Evolutionary conservation across 92 coral and sea anemone species (phyloP).

Genomic region (Pocillopora grandis): DNA sequence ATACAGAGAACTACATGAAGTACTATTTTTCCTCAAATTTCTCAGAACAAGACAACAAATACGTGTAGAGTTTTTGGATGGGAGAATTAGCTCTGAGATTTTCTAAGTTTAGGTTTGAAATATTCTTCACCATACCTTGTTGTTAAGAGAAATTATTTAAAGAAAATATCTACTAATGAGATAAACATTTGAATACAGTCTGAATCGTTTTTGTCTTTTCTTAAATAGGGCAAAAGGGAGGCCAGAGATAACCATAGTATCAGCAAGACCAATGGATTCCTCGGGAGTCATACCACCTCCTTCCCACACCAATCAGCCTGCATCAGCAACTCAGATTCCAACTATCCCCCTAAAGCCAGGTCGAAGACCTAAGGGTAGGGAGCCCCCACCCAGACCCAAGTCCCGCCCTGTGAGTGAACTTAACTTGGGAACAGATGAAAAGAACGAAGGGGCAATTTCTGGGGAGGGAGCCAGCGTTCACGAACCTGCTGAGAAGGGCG

Average conservation of each 20-base stretch:
- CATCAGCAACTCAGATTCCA: slow-evolving; percentile 17
- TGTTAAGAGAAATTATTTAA: too few species aligned
- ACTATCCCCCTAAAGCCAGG: slow-evolving; percentile 32
- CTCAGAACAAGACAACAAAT: too few species aligned
- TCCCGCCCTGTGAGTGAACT: slow-evolving; percentile 76
- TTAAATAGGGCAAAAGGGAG: slow-evolving; percentile 63
- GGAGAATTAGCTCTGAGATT: too few species aligned
- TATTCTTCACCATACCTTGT: too few species aligned
- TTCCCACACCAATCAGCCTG: slow-evolving; percentile 12
- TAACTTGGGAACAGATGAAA: slow-evolving; percentile 23
- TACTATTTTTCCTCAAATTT: too few species aligned
- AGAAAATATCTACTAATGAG: too few species aligned
- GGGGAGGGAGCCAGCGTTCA: background rate
- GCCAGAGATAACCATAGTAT: slow-evolving; percentile 80
- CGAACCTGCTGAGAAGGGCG: background rate
- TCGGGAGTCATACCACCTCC: slow-evolving; percentile 40
- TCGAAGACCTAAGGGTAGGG: slow-evolving; percentile 51
- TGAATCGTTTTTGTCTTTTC: background rate
- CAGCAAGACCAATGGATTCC: slow-evolving; percentile 88
- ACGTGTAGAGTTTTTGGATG: too few species aligned
- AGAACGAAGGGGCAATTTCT: background rate
- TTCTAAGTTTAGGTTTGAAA: too few species aligned
- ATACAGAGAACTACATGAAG: too few species aligned
- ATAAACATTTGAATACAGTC: background rate
- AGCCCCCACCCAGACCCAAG: slow-evolving; percentile 88